phyloP scores from a whole-genome alignment of 2,888 invertebrate species.

The Tetranychus truncatus region DNA sequence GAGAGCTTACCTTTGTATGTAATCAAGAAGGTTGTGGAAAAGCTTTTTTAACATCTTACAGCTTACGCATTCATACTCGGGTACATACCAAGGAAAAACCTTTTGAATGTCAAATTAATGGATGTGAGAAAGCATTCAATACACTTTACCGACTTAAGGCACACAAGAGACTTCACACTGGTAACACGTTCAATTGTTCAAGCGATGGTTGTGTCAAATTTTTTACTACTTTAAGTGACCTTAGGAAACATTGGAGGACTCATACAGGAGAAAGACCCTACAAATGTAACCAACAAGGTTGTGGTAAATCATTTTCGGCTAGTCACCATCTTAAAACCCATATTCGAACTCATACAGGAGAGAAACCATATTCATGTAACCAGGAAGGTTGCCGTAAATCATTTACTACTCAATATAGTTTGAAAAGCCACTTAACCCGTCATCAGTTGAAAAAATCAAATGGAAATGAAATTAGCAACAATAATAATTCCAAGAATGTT shows the following conservation, averaged over 20 bases:
- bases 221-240: conserved; percentile 80
- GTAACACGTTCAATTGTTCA: conserved; percentile 80
- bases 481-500: not conserved
- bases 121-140: conserved; percentile 80
- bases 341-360: conserved; percentile 26
- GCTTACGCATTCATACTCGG: conserved; percentile 76
- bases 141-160: conserved; percentile 76
- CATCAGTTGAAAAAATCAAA: conserved; percentile 35
- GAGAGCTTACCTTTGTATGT: conserved; percentile 84
- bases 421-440: conserved; percentile 57
- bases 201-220: conserved; percentile 63
- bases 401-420: conserved; percentile 64
- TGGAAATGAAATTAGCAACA: not conserved
- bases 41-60: conserved; percentile 74
- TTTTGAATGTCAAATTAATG: conserved; percentile 60
- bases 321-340: conserved; percentile 87
- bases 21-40: conserved; percentile 68
- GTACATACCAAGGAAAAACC: conserved; percentile 84
- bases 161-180: conserved; percentile 76
- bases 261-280: conserved; percentile 50
- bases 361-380: conserved; percentile 49
- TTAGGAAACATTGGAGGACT: conserved; percentile 74
- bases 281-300: conserved; percentile 41
- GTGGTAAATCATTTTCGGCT: conserved; percentile 79
- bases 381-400: conserved; percentile 49